Conservation (phyloP, 1,140 invertebrate species). For the Oppia nitens region DNA sequence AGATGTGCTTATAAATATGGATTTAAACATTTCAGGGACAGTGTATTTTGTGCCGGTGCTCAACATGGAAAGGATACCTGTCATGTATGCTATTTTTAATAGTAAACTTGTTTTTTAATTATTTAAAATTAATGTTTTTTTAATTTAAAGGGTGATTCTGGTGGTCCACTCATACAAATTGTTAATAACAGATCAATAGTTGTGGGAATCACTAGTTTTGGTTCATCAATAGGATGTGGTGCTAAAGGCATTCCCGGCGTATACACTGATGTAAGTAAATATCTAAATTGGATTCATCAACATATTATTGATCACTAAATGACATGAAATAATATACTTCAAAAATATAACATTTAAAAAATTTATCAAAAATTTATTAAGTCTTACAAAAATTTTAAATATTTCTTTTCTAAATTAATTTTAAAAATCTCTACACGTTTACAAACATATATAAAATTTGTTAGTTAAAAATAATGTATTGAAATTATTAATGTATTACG, state of each 20-base stretch:
- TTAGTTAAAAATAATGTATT: too few species aligned
- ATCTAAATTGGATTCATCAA: conserved; percentile 7
- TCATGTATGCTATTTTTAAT: background rate
- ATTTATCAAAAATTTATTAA: too few species aligned
- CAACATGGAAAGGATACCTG: background rate
- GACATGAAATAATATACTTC: too few species aligned
- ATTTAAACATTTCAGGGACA: background rate
- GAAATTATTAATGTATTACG: too few species aligned
- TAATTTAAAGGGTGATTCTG: conserved; percentile 16
- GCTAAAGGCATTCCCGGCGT: conserved; percentile 1
- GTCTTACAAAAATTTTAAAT: too few species aligned
- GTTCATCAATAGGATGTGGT: conserved; percentile 21
- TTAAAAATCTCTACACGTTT: too few species aligned
- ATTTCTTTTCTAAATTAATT: too few species aligned
- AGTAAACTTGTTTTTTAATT: too few species aligned
- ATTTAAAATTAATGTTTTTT: background rate
- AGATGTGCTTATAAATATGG: background rate
- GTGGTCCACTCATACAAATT: conserved; percentile 27
- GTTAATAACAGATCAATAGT: conserved; percentile 25
- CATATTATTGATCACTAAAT: too few species aligned
- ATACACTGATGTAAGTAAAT: background rate
- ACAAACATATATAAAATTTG: too few species aligned
- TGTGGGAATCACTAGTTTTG: conserved; percentile 26
- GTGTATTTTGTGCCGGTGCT: background rate
- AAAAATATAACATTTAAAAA: too few species aligned